Conservation (phyloP, 2,888 invertebrate species). For the Gandaritis pyraliata region DNA sequence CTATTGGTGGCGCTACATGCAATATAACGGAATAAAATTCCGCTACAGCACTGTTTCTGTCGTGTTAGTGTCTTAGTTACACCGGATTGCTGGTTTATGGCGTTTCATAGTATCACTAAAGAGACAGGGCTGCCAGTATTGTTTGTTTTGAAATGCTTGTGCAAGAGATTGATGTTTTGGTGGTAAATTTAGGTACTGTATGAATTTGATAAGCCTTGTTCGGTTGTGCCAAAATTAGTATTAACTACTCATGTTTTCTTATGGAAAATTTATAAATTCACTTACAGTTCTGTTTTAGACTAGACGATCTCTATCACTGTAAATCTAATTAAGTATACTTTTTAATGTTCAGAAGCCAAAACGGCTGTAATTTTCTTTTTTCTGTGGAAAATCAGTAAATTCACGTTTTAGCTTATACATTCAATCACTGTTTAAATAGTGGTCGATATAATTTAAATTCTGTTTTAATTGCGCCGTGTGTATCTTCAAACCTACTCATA, state of each 20-base stretch:
- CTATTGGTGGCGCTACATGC: slow-evolving; percentile 58
- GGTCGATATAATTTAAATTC: too few species aligned
- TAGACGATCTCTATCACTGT: too few species aligned
- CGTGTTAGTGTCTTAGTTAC: slow-evolving; percentile 68
- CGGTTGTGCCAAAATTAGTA: background rate
- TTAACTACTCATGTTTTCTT: slow-evolving; percentile 1
- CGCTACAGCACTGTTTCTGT: slow-evolving; percentile 65
- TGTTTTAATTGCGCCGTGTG: too few species aligned
- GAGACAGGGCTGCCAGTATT: slow-evolving; percentile 36
- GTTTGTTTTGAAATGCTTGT: slow-evolving; percentile 31
- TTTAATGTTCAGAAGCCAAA: too few species aligned
- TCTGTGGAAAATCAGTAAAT: too few species aligned
- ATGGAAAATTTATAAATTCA: background rate
- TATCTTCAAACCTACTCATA: background rate
- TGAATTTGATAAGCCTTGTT: slow-evolving; percentile 17
- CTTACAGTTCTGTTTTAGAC: background rate
- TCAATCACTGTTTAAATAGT: too few species aligned
- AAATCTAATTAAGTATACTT: too few species aligned
- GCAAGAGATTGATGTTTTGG: slow-evolving; percentile 34
- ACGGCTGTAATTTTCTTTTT: too few species aligned
- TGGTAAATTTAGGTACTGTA: slow-evolving; percentile 14
- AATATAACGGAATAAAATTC: slow-evolving; percentile 69
- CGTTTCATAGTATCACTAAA: slow-evolving; percentile 52
- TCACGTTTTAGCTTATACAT: too few species aligned
- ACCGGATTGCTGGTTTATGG: slow-evolving; percentile 64